Base-by-base conservation (phyloP, 1,140 invertebrate genomes). In the Cydia amplana region DNA sequence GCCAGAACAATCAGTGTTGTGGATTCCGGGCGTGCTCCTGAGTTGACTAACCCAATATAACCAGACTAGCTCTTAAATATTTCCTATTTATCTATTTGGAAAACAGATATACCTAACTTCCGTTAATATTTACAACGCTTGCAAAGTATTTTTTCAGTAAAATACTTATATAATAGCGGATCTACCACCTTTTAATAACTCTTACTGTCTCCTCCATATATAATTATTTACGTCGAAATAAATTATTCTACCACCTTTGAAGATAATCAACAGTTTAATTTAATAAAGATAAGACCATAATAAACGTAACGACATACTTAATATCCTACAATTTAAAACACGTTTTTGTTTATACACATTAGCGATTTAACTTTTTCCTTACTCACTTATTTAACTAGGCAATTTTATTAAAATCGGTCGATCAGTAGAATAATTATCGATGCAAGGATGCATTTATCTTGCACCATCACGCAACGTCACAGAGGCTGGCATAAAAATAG, bases 1-100 rank as follows among this genome's bases (percentile, higher is more conserved):
- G 32, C 74, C 63, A 73, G 74, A 87, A 88, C 88, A 90, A 90
- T 90, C 78, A 76, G 60, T 90, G 84, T 89, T 89, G 81, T 85
- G 83, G 79, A 85, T 70, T 36, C 28, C 65, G 2, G 9, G 36
- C 65, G n/a, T 89, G 82, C 82, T 80, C 83, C 78, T 63, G 51
- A 74, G 80, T 79, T 86, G 83, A 87, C 80, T 87, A 81, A 80
- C 76, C 65, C 23, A 36, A 40, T 32, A 23, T 5, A 55, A 55
- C 51, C 4, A 55, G 51, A 55, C 55, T 60, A 23, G 7, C 7
- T 23, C 20, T 20, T 60, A 23, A 10, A 60, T 60, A 10, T 60
- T 60, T 46, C 43, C 43, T 46, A 46, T 46, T 16, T 46, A 46
- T 12, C 1, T 43, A 43, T 12, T 10, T 43, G 40, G 7, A 43